Evolutionary conservation across 1,140 invertebrate species (phyloP), one percentile per base, ranked within the genome.

Genomic region (Panagrolaimus sp.): DNA sequence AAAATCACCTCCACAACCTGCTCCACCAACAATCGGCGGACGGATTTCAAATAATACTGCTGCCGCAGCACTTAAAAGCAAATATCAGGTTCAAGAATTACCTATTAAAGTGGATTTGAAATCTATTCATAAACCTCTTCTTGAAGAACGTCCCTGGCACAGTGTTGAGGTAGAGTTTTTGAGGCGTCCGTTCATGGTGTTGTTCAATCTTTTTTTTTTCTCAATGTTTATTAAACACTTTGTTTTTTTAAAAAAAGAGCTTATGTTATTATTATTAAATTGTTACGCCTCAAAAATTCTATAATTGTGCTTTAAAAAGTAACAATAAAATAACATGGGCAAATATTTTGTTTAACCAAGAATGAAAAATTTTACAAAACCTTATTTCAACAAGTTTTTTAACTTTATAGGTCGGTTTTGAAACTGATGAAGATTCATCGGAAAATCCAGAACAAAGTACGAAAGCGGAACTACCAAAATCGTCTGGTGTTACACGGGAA

Each of bases 381-480:
- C 20, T 8, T 65, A 23, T 68, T 13, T 57, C 27, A 20, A 44
- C 14, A 27, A 46, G 5, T 57, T 20, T 27, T 38, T 38, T 7
- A 7, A 38, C 2, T 38, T 23, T n/a, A n/a, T n/a, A 71, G 72
- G 77, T 78, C 20, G 77, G 77, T 13, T 78, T 78, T 38, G 82
- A 82, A 46, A 76, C 77, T 25, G 77, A 78, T 38, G 74, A 79
- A 16, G 74, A 75, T 47, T 78, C 76, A 20, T 77, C 75, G 68
- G 73, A 75, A 25, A 65, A 69, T 46, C 31, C 65, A 48, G 64
- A 72, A 63, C n/a, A 27, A 20, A 63, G 20, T n/a, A 4, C 31
- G 7, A 38, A 38, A 38, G 31, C 7, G 2, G 31, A 38, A 38
- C 2, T 38, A 38, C 31, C 31, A 38, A 38, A 38, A 7, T 7